Base-by-base conservation (phyloP, 2,797 vertebrate genomes). In the Sparidentex hasta region DNA sequence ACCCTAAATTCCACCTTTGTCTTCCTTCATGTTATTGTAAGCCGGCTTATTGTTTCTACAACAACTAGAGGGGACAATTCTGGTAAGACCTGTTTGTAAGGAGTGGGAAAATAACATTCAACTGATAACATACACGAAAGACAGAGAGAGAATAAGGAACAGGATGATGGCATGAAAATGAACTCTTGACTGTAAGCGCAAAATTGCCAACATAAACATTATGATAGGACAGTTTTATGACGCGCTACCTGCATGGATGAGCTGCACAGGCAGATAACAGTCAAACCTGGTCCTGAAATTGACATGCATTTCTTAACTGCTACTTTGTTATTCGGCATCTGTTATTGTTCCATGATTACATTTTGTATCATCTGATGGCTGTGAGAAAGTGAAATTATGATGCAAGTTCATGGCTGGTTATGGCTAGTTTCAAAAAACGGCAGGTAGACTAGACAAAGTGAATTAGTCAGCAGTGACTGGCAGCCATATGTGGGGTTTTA, bases 41-140 rank as follows among this genome's bases (percentile, higher is more conserved):
- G 4, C 16, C 20, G 20, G 25, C 18, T 64, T 71, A 69, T 76
- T 23, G 67, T 72, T 48, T 66, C n/a, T 14, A 64, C 14, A 63
- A 67, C 25, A 63, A 38, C 4, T 11, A 17, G 7, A n/a, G 47
- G 3, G 3, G 11, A 18, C 5, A 7, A 5, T 76, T 75, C 4
- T 50, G n/a, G 63, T 70, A 62, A 87, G 61, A 81, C 25, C 16
- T 52, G 44, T 55, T 59, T 58, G 44, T 38, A 55, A 47, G 18
- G 9, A 54, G 56, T 8, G 38, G 64, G 51, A 56, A 25, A 62
- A 23, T 5, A 1, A 1, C 0, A 29, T 17, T 27, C 29, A 11
- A 20, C 0, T 0, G 3, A 65, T 46, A 38, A 71, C 20, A 2
- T 4, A 29, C 1, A 11, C 0, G 29, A 57, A 25, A 61, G 11